These are phyloP conservation scores for Eristalis pertinax DNA, from an alignment of 2,888 invertebrate species.

Conservation along the genomic window DNA sequence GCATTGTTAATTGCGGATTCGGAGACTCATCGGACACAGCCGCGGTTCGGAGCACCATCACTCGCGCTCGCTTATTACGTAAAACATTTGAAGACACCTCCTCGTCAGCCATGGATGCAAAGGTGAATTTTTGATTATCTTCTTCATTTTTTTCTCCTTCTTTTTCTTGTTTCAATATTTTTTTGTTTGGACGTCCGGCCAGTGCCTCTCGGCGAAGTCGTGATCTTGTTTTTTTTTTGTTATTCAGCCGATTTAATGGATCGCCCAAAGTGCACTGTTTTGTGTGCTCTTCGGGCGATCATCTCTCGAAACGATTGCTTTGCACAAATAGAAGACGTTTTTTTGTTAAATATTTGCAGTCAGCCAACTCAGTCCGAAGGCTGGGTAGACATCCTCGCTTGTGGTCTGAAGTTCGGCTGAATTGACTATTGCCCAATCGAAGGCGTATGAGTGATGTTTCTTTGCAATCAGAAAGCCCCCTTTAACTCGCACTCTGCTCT, in stretches of 20 bases:
- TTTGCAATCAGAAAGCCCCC: not conserved
- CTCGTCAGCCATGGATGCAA: slow-evolving; percentile 58
- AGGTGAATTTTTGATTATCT: slow-evolving; percentile 61
- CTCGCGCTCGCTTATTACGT: slow-evolving; percentile 45
- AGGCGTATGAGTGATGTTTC: slow-evolving; percentile 34
- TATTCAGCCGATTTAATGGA: not conserved
- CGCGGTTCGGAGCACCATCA: not conserved
- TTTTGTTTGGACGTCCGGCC: not conserved
- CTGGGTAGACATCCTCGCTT: not conserved
- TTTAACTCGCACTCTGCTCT: not conserved
- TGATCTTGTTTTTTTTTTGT: slow-evolving; percentile 32
- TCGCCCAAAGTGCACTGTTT: not conserved
- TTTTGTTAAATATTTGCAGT: not conserved
- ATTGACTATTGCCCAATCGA: not conserved
- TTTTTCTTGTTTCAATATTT: slow-evolving; percentile 4
- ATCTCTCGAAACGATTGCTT: not conserved
- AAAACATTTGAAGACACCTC: slow-evolving; percentile 42
- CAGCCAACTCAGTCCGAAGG: not conserved
- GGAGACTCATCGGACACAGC: slow-evolving; percentile 5
- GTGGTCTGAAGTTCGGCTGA: too few species aligned
- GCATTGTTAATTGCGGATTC: slow-evolving; percentile 64
- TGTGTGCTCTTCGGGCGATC: not conserved
- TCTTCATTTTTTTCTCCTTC: not conserved
- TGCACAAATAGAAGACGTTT: not conserved
- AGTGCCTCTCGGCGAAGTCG: slow-evolving; percentile 25